Conservation (phyloP, 2,888 invertebrate species). For the Itoplectis maculator region DNA sequence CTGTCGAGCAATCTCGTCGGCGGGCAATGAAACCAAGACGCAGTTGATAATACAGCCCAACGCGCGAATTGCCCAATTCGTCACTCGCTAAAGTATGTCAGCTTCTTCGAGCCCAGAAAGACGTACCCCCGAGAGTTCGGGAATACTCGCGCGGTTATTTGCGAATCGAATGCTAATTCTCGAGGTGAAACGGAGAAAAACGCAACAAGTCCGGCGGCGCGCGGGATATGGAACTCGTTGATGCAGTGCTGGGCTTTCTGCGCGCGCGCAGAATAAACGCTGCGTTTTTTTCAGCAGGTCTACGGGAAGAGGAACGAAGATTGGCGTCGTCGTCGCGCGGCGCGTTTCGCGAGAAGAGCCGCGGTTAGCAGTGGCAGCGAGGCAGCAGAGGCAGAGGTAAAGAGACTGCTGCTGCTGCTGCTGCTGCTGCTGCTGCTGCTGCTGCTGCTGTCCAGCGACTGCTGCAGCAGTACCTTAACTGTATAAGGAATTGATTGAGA, state of each 20-base stretch:
- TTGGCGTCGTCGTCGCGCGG: not conserved
- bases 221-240: not conserved
- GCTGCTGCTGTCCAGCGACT: too few species aligned
- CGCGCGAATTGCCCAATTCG: too few species aligned
- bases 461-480: conserved; percentile 69
- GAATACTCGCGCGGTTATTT: too few species aligned
- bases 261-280: not conserved
- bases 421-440: too few species aligned
- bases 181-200: too few species aligned
- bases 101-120: too few species aligned
- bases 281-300: conserved; percentile 2
- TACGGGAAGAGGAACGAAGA: conserved; percentile 5
- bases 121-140: too few species aligned
- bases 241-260: not conserved
- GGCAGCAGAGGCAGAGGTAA: not conserved
- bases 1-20: not conserved
- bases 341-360: not conserved
- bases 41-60: too few species aligned
- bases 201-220: not conserved
- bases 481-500: conserved; percentile 80
- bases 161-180: too few species aligned
- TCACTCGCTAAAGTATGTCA: not conserved
- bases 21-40: too few species aligned
- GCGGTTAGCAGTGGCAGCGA: too few species aligned
- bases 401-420: too few species aligned